phyloP scores from a whole-genome alignment of 2,888 invertebrate species.

The Hypomecis punctinalis region DNA sequence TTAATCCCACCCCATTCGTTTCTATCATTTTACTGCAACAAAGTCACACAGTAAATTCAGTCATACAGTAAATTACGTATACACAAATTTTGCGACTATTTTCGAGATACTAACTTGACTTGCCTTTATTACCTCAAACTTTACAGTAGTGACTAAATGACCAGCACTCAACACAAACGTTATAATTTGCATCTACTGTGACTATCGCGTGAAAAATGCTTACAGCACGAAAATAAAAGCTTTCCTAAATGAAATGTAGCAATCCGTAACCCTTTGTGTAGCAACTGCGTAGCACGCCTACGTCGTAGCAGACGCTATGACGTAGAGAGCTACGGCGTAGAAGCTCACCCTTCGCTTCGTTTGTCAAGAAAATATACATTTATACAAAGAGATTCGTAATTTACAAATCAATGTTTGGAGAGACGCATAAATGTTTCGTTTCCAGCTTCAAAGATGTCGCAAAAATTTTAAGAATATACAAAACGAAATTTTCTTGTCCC shows the following conservation, averaged over 20 bases:
- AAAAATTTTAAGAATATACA: slow-evolving; percentile 9
- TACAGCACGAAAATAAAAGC: neutral
- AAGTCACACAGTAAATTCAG: no score
- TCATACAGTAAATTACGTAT: no score
- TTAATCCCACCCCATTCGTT: no score
- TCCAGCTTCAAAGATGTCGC: neutral
- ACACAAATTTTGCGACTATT: no score
- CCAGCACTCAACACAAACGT: no score
- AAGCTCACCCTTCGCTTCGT: slow-evolving; percentile 6
- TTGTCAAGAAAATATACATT: slow-evolving; percentile 1
- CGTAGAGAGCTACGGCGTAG: slow-evolving; percentile 19
- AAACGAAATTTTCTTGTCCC: slow-evolving; percentile 16
- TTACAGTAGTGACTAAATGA: no score
- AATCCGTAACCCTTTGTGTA: slow-evolving; percentile 18
- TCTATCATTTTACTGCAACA: no score
- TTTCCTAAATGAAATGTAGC: slow-evolving; percentile 1
- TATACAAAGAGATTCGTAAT: slow-evolving; percentile 8
- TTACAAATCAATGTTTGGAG: neutral
- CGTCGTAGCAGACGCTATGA: slow-evolving; percentile 24
- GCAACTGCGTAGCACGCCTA: slow-evolving; percentile 24
- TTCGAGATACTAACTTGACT: no score
- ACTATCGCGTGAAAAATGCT: neutral
- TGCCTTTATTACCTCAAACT: no score
- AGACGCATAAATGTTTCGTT: neutral
- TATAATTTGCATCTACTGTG: no score